Evolutionary conservation across 2,797 vertebrate species (phyloP), one percentile per base, ranked within the genome.

Genomic region (Takifugu rubripes): DNA sequence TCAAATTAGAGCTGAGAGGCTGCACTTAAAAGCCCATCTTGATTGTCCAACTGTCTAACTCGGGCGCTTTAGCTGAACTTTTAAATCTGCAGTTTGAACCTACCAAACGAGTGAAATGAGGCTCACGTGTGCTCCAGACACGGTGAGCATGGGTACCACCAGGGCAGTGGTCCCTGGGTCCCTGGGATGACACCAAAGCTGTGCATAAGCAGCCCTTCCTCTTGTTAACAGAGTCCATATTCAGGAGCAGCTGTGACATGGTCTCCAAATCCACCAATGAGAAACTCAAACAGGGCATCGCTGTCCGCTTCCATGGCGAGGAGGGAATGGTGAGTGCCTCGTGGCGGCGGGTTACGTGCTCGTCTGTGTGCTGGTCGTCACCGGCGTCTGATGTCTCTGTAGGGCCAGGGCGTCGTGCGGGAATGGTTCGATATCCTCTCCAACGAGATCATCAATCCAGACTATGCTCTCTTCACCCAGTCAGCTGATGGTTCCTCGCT

Each of bases 391-490:
- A 7, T 10, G 10, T 40, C 11, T 3, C 79, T 77, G 29, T 82
- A 99, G 97, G 97, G 97, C 68, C 96, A 98, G 86, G 97, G 97
- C 53, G 97, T 99, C 77, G 97, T 99, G 33, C 91, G 97, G 71
- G 97, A 99, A 68, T 99, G 97, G 97, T 99, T 99, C 83, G 97
- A 99, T 88, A 94, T 99, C 72, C 88, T 99, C 17, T 99, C 97
- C 77, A 97, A 94, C 89, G 97, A 99, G 86, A 99, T 99, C 80
- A 94, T 99, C 86, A 99, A 99, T 79, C 96, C 96, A 36, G 97
- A 99, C 88, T 99, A 99, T 11, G 97, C 93, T 14, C 90, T 99
- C 66, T 99, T 99, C 86, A 99, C 97, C 43, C 97, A 98, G 73
- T 99, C 97, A 79, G 96, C 96, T 59, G 97, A 99, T 83, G 97